A percentile compares a stretch with the other conserved stretches of the same genome.
Evolutionary conservation across 2,797 vertebrate species (phyloP).

Genomic region (Pyrocephalus nanus): DNA sequence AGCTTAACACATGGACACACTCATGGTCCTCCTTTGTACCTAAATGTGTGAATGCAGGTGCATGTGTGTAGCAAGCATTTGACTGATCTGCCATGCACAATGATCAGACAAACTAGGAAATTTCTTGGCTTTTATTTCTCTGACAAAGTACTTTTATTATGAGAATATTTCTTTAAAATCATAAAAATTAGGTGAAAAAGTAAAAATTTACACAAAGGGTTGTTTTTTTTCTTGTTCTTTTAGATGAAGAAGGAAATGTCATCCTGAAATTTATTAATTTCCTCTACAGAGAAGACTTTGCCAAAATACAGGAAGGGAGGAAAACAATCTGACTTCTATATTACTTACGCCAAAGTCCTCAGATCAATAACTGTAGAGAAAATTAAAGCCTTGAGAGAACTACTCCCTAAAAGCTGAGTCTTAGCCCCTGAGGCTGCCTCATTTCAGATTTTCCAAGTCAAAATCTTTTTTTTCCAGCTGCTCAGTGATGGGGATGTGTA

Average conservation of each 20-base stretch:
- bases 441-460: not conserved
- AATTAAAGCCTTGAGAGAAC: not conserved
- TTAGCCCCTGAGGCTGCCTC: not conserved
- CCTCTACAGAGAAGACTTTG: not conserved
- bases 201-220: not conserved
- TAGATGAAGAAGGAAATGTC: conserved; percentile 18
- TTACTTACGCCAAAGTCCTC: not conserved
- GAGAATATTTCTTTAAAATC: not conserved
- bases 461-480: not conserved
- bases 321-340: conserved; percentile 4
- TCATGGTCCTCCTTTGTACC: not conserved
- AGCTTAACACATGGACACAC: not conserved
- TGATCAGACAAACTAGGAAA: not conserved
- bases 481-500: fast-evolving
- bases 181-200: not conserved
- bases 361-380: not conserved
- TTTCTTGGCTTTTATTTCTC: not conserved
- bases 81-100: not conserved
- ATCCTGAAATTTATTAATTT: conserved; percentile 36
- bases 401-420: not conserved
- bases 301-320: not conserved
- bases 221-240: not conserved
- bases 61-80: not conserved
- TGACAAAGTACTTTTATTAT: not conserved
- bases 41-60: not conserved